Base-by-base conservation (phyloP, 1,140 invertebrate genomes). In the Ceratoteleas bidentatus region DNA sequence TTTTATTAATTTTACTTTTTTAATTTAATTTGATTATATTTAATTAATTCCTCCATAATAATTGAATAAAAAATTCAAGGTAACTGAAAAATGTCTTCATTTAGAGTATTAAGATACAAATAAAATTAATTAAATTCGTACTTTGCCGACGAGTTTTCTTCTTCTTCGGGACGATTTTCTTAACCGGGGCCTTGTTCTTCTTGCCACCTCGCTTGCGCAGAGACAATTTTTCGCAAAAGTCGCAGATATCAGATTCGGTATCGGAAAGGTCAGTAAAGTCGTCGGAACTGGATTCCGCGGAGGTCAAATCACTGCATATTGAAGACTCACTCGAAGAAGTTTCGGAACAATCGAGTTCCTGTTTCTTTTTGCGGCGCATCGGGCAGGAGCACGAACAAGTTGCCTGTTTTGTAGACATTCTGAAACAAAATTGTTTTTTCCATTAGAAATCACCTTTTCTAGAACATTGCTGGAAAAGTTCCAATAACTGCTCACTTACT, bases 161-260 rank as follows among this genome's bases (percentile, higher is more conserved):
- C 58, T 64, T 77, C 7, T 62, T 77, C 24, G 6, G 13, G 9
- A 34, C 0, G 16, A 1, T 6, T 38, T 13, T 6, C 34, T 3
- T 7, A 32, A 15, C 10, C 33, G 33, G 16, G 16, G 8, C 8
- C 50, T 77, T 77, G 9, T 69, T 77, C n/a, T 57, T 69, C 24
- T 77, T 77, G 45, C 64, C 69, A 2, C 74, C 74, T n/a, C 58
- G 14, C 4, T 77, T 77, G 32, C 58, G 40, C 34, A 40, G 45
- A 4, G 40, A 7, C 3, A 64, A n/a, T 47, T 69, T 70, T 15
- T 69, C 58, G 15, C 74, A 77, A 3, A 32, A 15, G 9, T 65
- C 32, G 13, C 75, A 78, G 13, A 78, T 65, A 15, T 76, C 50
- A 2, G 49, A 62, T 32, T 78, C 66, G 16, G 50, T 33, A 32